These are phyloP conservation scores for Smutsia temminckii DNA, from an alignment of 2,797 vertebrate species.

Conservation along the genomic window DNA sequence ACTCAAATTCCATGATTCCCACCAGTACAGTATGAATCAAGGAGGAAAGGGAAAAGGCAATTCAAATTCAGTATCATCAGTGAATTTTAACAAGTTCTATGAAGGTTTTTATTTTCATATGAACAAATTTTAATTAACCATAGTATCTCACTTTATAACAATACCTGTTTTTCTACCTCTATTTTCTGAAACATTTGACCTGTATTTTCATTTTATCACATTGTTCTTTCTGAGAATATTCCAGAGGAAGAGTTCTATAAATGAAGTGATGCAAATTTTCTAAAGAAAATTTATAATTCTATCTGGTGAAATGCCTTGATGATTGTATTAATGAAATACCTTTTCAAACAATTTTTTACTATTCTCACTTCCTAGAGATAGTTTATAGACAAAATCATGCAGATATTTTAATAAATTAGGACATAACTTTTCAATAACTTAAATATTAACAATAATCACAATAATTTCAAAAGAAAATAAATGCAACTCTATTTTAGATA, in stretches of 20 bases:
- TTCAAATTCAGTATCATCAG: neutral
- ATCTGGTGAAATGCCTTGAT: constrained; percentile 72
- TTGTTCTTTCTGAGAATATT: neutral
- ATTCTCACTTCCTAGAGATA: constrained; percentile 67
- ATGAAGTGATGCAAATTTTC: constrained; percentile 50
- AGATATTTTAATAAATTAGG: neutral
- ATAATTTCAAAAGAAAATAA: constrained; percentile 65
- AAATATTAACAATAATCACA: constrained; percentile 39
- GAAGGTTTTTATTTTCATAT: neutral
- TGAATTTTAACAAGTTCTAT: neutral
- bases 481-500: constrained; percentile 49
- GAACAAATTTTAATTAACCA: constrained; percentile 73
- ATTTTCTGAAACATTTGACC: neutral
- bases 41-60: neutral
- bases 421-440: constrained; percentile 31
- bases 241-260: constrained; percentile 29
- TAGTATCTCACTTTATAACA: constrained; percentile 76
- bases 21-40: neutral
- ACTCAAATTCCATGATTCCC: neutral
- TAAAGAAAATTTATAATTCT: constrained; percentile 65
- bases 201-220: neutral
- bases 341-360: neutral
- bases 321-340: constrained; percentile 57
- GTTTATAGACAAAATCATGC: constrained; percentile 74
- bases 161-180: neutral